Percentiles rank a stretch among this genome's conserved stretches.
phyloP scores from a whole-genome alignment of 2,888 invertebrate species.

The Epistrophe eligans region DNA sequence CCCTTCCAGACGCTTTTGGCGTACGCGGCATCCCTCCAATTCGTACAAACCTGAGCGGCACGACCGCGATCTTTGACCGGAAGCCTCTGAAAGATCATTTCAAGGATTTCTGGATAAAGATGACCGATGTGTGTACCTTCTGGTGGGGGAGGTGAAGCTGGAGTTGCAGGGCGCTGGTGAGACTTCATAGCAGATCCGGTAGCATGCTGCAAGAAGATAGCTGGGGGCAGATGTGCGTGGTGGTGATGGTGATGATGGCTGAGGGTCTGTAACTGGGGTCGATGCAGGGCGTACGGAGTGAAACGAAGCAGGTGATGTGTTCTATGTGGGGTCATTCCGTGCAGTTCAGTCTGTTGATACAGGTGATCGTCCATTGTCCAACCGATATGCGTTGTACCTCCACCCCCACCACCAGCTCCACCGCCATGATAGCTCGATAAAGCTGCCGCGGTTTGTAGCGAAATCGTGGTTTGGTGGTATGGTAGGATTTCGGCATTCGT shows the following conservation, averaged over 20 bases:
- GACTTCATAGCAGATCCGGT: constrained; percentile 77
- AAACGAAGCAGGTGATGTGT: constrained; percentile 83
- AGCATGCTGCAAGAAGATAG: constrained; percentile 68
- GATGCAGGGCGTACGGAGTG: constrained; percentile 88
- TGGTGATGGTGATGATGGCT: constrained; percentile 81
- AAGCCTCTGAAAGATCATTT: constrained; percentile 95
- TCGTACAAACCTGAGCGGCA: constrained; percentile 94
- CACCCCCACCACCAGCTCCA: constrained; percentile 78
- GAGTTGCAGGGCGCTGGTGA: constrained; percentile 80
- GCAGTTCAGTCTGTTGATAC: constrained; percentile 84
- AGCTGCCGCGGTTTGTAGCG: constrained; percentile 82
- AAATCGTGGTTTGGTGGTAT: constrained; percentile 82
- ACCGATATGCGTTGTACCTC: constrained; percentile 79
- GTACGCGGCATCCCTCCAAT: constrained; percentile 97
- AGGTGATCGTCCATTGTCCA: constrained; percentile 81
- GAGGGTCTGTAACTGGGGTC: constrained; percentile 85
- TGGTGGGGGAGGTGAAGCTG: constrained; percentile 84
- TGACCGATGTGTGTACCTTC: constrained; percentile 92
- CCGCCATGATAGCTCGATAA: constrained; percentile 82
- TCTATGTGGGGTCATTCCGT: constrained; percentile 82
- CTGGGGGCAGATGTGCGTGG: constrained; percentile 78
- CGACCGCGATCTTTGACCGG: constrained; percentile 95
- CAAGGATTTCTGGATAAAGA: constrained; percentile 95
- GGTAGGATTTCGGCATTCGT: constrained; percentile 83
- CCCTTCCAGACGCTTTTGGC: constrained; percentile 97